Base-by-base conservation (phyloP, 2,888 invertebrate species). In the Metopia argyrocephala region DNA sequence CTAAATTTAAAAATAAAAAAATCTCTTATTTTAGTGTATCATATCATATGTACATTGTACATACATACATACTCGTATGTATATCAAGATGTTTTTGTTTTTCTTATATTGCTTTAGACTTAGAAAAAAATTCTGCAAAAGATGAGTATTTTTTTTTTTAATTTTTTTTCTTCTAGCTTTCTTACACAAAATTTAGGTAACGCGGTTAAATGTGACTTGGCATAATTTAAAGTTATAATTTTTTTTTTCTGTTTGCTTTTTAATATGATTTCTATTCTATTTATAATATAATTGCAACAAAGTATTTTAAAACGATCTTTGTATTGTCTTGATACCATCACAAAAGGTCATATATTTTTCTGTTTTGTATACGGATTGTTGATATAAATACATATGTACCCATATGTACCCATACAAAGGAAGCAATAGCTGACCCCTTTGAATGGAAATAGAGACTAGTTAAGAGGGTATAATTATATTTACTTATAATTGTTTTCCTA, bases 141-240 rank as follows among this genome's bases (percentile, higher is more conserved):
- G 38, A 38, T 38, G 12, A 38, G 12, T 12, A 12, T 15, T 38
- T 38, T 5, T 15, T 9, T 31, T 31, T 38, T 38, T 38, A 15
- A 15, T 9, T 38, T 15, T 59, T 61, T 59, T 75, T 38, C 9
- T 28, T 65, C 21, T 61, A 25, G 28, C 46, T 66, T 21, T 12
- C 38, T 7, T 66, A n/a, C 3, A 25, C 48, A 62, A 59, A 54
- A 81, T 78, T 82, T 80, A 80, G 83, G 83, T 83, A 83, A 82
- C 73, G 79, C 82, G 82, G 79, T 79, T 82, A 83, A 78, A 75
- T 79, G 79, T 82, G 75, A 69, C 79, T 82, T 79, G 82, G 75
- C 76, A 78, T 45, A 79, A 68, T 82, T 82, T 57, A 71, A 48
- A 70, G 48, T 25, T n/a, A n/a, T n/a, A n/a, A n/a, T n/a, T n/a